A percentile compares a stretch with the other conserved stretches of the same genome.
Evolutionary conservation across 2,797 vertebrate genomes (phyloP).

Genomic region (Leucoraja ocellata): DNA sequence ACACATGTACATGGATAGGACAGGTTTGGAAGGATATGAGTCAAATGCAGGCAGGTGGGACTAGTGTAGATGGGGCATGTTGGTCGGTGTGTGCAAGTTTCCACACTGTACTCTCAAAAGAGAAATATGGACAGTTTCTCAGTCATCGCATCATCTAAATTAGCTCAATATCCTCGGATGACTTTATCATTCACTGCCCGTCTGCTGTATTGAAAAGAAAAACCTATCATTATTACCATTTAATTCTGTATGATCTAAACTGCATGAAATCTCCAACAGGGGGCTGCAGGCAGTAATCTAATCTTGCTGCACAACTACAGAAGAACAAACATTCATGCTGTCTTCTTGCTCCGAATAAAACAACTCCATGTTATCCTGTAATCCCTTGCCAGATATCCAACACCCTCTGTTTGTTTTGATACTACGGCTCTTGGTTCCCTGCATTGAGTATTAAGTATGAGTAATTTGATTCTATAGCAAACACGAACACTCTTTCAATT

Average conservation of each 20-base stretch:
- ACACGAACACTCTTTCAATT: not conserved
- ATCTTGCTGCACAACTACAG: not conserved
- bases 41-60: no score
- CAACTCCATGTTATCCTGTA: not conserved
- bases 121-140: not conserved
- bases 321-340: not conserved
- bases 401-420: conserved; percentile 3
- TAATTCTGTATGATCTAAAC: not conserved
- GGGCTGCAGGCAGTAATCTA: not conserved
- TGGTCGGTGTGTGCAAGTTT: no score
- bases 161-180: not conserved
- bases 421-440: not conserved
- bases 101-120: no score
- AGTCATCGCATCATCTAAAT: not conserved
- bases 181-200: not conserved
- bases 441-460: not conserved
- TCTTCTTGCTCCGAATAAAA: not conserved
- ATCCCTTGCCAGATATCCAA: conserved; percentile 13
- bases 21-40: no score
- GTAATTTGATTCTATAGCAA: not conserved
- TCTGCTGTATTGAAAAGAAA: not conserved
- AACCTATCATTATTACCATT: not conserved
- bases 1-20: no score
- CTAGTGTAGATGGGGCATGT: no score
- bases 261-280: not conserved